phyloP scores from a whole-genome alignment of 2,888 invertebrate genomes.

The Cosmia pyralina region DNA sequence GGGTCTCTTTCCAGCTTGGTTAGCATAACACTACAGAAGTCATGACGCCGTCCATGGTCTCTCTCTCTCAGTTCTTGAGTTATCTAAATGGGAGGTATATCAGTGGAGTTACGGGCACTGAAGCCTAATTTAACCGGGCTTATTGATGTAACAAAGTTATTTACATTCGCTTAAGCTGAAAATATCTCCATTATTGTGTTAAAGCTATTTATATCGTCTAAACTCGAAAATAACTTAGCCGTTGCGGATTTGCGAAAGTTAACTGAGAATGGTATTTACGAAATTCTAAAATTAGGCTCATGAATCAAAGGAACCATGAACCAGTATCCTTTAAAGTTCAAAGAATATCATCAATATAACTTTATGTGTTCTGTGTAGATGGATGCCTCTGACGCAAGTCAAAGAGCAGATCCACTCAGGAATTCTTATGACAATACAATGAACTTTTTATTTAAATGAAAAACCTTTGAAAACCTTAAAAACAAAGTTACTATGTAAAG shows the following conservation, averaged over 20 bases:
- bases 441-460: neutral
- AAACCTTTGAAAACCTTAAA: neutral
- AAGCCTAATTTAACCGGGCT: neutral
- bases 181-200: neutral
- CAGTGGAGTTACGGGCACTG: neutral
- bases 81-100: neutral
- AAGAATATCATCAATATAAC: slow-evolving; percentile 11
- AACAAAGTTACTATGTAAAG: neutral
- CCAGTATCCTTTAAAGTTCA: neutral
- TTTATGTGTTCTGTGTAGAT: too few species aligned
- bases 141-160: slow-evolving; percentile 14
- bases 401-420: neutral
- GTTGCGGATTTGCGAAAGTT: neutral
- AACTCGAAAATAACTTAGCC: slow-evolving; percentile 7
- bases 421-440: neutral
- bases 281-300: neutral
- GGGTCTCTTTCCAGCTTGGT: too few species aligned
- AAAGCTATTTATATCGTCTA: slow-evolving; percentile 4
- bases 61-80: too few species aligned
- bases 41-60: too few species aligned
- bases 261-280: neutral
- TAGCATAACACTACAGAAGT: too few species aligned
- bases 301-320: neutral
- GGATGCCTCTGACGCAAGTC: neutral
- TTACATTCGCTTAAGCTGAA: neutral